Evolutionary conservation across 1,140 invertebrate species (phyloP), one percentile per base, ranked within the genome.

Genomic region (Formica exsecta): DNA sequence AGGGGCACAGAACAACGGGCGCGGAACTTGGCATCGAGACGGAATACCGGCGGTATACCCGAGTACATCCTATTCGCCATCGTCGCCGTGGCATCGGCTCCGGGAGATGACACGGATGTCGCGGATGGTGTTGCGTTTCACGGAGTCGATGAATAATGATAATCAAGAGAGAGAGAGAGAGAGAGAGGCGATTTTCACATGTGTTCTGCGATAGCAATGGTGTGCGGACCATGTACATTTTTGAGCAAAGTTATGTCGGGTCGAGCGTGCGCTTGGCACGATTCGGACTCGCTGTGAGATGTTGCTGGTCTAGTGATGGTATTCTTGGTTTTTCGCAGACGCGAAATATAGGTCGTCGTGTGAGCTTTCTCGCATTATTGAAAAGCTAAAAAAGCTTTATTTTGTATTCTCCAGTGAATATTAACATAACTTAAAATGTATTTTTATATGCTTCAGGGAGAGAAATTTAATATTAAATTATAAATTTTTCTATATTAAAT

Each of bases 201-300:
- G 19, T 25, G 25, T 5, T n/a, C 59, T 2, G 7, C 38, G 25
- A 61, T 59, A 73, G 38, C 38, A 54, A 44, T 41, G 68, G 44
- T 44, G n/a, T 44, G n/a, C 16, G 32, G 11, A 44, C 2, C 44
- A 13, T 44, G 11, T 44, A 13, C 66, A 73, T 81, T 81, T 64
- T 9, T 65, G 62, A 66, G 32, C 44, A 36, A 29, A 70, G 36
- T 65, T 80, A 70, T 68, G 64, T 68, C 64, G 77, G 22, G 64
- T 44, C 16, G 44, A 79, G 62, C 62, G 44, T 79, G 48, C 48
- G 77, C 77, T 80, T 80, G 77, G 77, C 77, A 80, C 36, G 77
- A 80, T 80, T 80, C 44, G 75, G 36, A 65, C 25, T 64, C 74
- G 41, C 41, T 32, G 36, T n/a, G 38, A 62, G 38, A 62, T 62